These are phyloP conservation scores for Platichthys stellatus DNA, from an alignment of 2,113 vertebrate species.

Conservation along the genomic window DNA sequence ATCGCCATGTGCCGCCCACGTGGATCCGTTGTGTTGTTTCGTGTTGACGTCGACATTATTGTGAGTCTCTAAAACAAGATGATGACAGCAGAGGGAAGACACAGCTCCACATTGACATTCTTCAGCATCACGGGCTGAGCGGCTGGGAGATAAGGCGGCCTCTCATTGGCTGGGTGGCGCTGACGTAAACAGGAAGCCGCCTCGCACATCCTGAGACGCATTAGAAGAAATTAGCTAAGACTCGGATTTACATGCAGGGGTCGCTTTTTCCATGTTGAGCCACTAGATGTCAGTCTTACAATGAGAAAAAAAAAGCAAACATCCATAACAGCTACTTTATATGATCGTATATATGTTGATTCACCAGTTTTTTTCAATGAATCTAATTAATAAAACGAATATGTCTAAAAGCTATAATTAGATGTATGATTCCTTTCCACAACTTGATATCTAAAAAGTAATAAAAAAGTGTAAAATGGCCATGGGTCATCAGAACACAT, in stretches of 20 bases:
- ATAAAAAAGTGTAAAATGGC: no score
- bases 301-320: not conserved
- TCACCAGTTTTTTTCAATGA: no score
- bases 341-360: no score
- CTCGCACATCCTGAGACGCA: not conserved
- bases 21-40: not conserved
- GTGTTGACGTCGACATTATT: not conserved
- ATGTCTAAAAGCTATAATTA: no score
- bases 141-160: not conserved
- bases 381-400: no score
- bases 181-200: slow-evolving; percentile 58
- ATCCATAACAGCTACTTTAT: not conserved
- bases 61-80: slow-evolving; percentile 8
- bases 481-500: no score
- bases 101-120: slow-evolving; percentile 29
- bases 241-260: not conserved
- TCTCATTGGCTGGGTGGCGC: slow-evolving; percentile 54
- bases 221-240: not conserved
- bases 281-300: slow-evolving; percentile 41
- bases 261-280: not conserved
- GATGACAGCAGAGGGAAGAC: not conserved
- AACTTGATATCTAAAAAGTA: no score
- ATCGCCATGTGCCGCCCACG: not conserved
- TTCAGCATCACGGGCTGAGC: slow-evolving; percentile 39
- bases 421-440: no score